These are phyloP conservation scores for Eolophus roseicapilla DNA, from an alignment of 2,113 vertebrate species.

Conservation along the genomic window DNA sequence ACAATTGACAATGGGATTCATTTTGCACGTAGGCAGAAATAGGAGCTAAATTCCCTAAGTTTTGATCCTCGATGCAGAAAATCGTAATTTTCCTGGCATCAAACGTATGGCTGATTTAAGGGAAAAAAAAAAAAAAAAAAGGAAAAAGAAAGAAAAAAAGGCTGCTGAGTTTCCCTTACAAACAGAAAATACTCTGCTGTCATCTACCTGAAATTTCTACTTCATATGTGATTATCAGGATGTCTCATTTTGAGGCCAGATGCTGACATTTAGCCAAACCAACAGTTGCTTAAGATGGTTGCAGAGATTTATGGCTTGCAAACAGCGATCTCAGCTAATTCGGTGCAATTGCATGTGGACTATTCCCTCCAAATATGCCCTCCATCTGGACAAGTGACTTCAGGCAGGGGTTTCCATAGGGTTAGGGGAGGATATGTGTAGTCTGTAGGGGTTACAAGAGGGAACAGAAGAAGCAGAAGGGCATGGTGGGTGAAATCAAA, in stretches of 20 bases:
- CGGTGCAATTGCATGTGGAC: neutral
- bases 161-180: neutral
- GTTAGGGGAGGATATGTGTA: neutral
- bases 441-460: neutral
- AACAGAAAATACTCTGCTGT: neutral
- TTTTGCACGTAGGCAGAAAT: conserved; percentile 3
- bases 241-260: neutral
- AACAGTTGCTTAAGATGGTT: neutral
- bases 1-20: conserved; percentile 7
- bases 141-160: neutral
- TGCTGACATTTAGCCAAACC: conserved; percentile 22
- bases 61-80: conserved; percentile 15
- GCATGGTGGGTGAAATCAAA: neutral
- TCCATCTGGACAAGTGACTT: neutral
- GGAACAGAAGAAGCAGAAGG: neutral
- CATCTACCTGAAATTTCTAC: neutral
- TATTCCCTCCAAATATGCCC: neutral
- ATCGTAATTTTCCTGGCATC: neutral
- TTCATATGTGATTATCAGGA: neutral
- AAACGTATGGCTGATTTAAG: neutral
- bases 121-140: too few species aligned
- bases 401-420: neutral
- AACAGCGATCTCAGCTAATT: neutral
- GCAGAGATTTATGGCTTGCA: neutral
- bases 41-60: neutral